Conservation (phyloP, 23 tunicate species). For the Halocynthia roretzi region DNA sequence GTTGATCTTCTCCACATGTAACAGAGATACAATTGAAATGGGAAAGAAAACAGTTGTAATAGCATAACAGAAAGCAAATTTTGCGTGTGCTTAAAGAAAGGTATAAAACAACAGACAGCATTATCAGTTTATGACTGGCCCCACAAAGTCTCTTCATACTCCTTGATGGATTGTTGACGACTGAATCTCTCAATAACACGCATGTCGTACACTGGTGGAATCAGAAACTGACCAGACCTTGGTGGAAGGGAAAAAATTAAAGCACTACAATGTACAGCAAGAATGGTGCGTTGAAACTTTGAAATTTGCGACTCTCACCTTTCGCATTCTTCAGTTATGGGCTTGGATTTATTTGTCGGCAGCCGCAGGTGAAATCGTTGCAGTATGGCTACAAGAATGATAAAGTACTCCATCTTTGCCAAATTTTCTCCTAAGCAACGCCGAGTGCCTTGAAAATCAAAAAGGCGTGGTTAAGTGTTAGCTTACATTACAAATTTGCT, state of each 20-base stretch:
- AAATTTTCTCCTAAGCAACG: constrained; percentile 39
- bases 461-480: too few relatives aligned
- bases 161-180: constrained; percentile 20
- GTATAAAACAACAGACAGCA: too few relatives aligned
- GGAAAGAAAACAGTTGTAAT: too few relatives aligned
- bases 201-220: constrained; percentile 37
- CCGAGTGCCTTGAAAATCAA: constrained; percentile 16
- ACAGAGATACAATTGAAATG: too few relatives aligned
- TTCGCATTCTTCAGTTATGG: constrained; percentile 34
- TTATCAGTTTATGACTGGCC: too few relatives aligned
- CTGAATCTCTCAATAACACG: constrained; percentile 30
- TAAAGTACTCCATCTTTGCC: constrained; percentile 39
- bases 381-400: constrained; percentile 23
- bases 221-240: constrained; percentile 47
- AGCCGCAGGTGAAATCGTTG: constrained; percentile 37
- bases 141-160: constrained; percentile 32
- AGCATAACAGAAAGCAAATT: too few relatives aligned
- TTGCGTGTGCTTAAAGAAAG: too few relatives aligned
- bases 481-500: too few relatives aligned
- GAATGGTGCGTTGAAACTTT: not conserved
- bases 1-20: too few relatives aligned
- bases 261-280: not conserved
- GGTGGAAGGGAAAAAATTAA: not conserved
- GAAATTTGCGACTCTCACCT: constrained; percentile 3
- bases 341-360: constrained; percentile 5